A percentile compares a stretch with the other conserved stretches of the same genome.
Evolutionary conservation across 2,797 vertebrate species (phyloP).

Genomic region (Mus spretus): DNA sequence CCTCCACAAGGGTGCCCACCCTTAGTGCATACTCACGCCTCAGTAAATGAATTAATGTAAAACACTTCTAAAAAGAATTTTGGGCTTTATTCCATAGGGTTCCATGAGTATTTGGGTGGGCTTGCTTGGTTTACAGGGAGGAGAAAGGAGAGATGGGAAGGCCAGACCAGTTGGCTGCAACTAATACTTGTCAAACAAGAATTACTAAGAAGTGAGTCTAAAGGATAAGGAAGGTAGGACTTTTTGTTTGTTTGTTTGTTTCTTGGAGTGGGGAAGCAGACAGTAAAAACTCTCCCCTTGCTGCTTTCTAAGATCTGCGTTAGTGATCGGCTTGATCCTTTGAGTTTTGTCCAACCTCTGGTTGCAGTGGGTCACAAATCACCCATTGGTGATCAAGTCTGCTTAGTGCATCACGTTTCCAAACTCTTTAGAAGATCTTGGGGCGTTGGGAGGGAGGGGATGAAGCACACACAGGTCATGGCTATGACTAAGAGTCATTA

Average conservation of each 20-base stretch:
- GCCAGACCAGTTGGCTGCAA: not conserved
- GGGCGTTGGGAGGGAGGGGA: not conserved
- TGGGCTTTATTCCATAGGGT: not conserved
- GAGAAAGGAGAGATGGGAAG: not conserved
- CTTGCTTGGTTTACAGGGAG: not conserved
- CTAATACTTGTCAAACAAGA: not conserved
- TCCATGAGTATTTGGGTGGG: not conserved
- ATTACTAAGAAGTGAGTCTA: not conserved
- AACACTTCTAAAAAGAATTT: not conserved
- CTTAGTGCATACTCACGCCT: not conserved
- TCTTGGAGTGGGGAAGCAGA: not conserved
- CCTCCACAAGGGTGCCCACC: not conserved
- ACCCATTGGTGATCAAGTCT: not conserved
- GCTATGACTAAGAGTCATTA: not conserved
- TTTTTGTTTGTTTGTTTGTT: not conserved
- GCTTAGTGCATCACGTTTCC: not conserved
- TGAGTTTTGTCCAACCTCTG: not conserved
- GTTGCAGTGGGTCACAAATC: not conserved
- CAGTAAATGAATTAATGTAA: not conserved
- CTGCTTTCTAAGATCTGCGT: not conserved
- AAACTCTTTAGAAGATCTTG: not conserved
- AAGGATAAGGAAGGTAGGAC: not conserved
- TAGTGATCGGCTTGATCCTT: not conserved
- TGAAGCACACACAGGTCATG: not conserved
- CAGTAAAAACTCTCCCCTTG: not conserved